A percentile compares a stretch with the other conserved stretches of the same genome.
Conservation (phyloP, 2,888 invertebrate genomes). For the Tetragonisca angustula region DNA sequence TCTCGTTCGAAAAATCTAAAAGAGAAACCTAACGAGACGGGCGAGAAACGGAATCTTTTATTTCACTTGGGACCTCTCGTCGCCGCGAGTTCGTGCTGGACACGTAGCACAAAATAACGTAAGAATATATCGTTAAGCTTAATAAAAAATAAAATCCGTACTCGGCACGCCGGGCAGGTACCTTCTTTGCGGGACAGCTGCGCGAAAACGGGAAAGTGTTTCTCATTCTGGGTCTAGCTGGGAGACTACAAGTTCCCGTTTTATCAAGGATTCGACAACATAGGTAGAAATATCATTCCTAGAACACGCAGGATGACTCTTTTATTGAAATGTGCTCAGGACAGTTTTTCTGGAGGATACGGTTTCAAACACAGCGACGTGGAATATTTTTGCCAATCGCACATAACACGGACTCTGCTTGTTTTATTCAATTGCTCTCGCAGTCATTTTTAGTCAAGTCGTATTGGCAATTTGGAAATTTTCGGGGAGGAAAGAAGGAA, state of each 20-base stretch:
- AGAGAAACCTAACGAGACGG: background rate
- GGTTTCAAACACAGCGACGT: background rate
- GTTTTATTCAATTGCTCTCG: background rate
- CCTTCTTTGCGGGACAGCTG: constrained; percentile 36
- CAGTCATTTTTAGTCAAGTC: too few relatives aligned
- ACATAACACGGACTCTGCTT: too few relatives aligned
- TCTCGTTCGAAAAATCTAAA: too few relatives aligned
- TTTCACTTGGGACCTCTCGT: too few relatives aligned
- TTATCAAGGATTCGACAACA: constrained; percentile 35
- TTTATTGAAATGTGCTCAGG: background rate
- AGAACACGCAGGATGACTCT: background rate
- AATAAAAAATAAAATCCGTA: constrained; percentile 53
- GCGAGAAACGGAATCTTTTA: background rate
- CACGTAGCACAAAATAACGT: constrained; percentile 40
- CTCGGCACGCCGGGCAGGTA: constrained; percentile 40
- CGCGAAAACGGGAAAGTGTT: constrained; percentile 55
- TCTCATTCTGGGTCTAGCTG: constrained; percentile 20
- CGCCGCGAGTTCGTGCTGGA: constrained; percentile 19
- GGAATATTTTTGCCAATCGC: background rate
- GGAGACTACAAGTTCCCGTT: constrained; percentile 17
- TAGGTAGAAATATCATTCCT: constrained; percentile 11
- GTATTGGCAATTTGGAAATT: too few relatives aligned
- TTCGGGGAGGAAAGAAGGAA: background rate
- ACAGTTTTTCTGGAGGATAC: too few relatives aligned
- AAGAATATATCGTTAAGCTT: constrained; percentile 41